A percentile compares a stretch with the other conserved stretches of the same genome.
Evolutionary conservation across 1,140 invertebrate genomes (phyloP).

Genomic region (Lineus longissimus): DNA sequence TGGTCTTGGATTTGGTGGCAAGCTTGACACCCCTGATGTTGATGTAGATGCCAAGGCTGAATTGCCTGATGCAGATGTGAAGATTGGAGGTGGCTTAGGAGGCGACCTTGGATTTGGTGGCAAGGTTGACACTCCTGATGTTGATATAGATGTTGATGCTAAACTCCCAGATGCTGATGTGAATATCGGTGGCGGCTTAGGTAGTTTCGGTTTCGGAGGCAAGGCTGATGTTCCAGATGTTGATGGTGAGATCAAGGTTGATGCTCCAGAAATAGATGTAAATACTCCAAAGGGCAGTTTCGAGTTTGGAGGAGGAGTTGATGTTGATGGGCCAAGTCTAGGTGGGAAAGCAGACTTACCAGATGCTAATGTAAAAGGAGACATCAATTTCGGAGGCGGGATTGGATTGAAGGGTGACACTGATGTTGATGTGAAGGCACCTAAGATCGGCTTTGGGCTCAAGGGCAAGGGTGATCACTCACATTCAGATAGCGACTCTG

Average conservation of each 20-base stretch:
- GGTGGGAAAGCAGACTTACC: too few species aligned
- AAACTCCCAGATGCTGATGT: slow-evolving; percentile 3
- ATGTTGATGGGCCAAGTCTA: too few species aligned
- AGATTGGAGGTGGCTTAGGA: neutral
- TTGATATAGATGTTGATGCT: neutral
- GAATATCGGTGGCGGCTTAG: neutral
- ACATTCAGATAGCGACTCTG: too few species aligned
- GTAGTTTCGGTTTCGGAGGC: neutral
- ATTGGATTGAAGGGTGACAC: too few species aligned
- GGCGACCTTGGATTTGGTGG: neutral
- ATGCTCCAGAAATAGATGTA: neutral
- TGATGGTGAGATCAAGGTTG: neutral
- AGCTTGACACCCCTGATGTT: neutral
- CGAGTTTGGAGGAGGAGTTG: too few species aligned
- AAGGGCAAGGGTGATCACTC: too few species aligned
- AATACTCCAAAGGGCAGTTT: neutral
- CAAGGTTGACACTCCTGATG: neutral
- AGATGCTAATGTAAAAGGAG: too few species aligned
- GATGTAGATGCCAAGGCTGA: too few species aligned
- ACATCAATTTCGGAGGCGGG: too few species aligned
- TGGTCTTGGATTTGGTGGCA: neutral
- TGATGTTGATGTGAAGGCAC: too few species aligned
- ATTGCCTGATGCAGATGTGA: too few species aligned
- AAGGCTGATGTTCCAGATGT: neutral
- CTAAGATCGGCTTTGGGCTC: too few species aligned